phyloP scores from a whole-genome alignment of 2,888 invertebrate species.

The Vanessa cardui region DNA sequence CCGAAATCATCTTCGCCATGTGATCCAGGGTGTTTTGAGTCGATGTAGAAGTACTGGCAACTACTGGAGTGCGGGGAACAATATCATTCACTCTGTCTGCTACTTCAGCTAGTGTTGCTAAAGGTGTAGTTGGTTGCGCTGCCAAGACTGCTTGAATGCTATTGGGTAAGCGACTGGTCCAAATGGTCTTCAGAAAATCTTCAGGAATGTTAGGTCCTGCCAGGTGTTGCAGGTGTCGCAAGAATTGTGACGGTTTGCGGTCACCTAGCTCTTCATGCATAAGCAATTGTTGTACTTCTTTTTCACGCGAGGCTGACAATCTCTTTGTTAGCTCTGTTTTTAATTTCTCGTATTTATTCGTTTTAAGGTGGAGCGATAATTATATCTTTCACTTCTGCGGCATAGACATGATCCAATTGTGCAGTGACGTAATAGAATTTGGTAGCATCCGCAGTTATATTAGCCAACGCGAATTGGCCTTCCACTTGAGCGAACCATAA shows the following conservation, averaged over 20 bases:
- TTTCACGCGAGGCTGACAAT: neutral
- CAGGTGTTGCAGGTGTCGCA: neutral
- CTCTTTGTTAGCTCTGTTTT: slow-evolving; percentile 13
- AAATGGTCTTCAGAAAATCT: neutral
- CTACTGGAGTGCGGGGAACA: neutral
- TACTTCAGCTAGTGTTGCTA: neutral
- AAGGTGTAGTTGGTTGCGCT: neutral
- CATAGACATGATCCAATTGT: neutral
- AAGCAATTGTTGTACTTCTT: neutral
- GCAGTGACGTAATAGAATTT: neutral
- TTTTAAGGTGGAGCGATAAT: neutral
- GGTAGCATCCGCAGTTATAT: neutral
- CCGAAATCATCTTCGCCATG: neutral
- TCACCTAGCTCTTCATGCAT: neutral
- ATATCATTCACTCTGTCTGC: neutral
- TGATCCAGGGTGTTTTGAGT: neutral
- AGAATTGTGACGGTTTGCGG: neutral
- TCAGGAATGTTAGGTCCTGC: neutral
- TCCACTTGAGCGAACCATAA: slow-evolving; percentile 6
- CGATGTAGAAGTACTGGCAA: neutral
- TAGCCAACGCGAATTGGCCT: neutral
- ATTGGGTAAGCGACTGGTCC: neutral
- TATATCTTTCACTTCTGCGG: neutral
- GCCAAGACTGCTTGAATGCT: neutral
- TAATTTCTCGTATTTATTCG: slow-evolving; percentile 17